Evolutionary conservation across 1,140 invertebrate species (phyloP), one percentile per base, ranked within the genome.

Genomic region (Venturia canescens): DNA sequence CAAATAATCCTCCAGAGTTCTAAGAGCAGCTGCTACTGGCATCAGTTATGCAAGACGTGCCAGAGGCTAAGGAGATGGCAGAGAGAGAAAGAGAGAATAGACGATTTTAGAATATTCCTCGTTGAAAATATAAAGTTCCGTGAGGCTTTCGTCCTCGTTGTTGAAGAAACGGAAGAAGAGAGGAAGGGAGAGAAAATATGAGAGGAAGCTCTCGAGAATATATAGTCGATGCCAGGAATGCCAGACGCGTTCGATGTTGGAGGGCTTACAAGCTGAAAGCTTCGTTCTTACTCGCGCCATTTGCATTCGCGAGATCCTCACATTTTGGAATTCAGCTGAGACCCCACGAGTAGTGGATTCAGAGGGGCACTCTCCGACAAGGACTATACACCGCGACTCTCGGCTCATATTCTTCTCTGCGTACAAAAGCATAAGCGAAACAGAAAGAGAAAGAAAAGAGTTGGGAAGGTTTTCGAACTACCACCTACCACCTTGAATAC

Each of bases 221-320:
- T 57, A 48, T 44, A 57, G 15, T 63, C 74, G 23, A 60, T 78
- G 83, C 63, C 80, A 80, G 82, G 75, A 84, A 85, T 27, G 0
- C 74, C n/a, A 75, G 80, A 57, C 83, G 67, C 53, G 67, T 82
- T 79, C 78, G 78, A 76, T 53, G 50, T 38, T 60, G 74, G 23
- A 48, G 81, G 84, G 75, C 71, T 82, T 80, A 83, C 83, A 79
- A 85, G 82, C 72, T 4, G 81, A 82, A 79, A 76, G 78, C 75
- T 83, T 69, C 66, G 66, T 38, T 31, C 74, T 63, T 23, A 53
- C 71, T 74, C 23, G 79, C 83, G 85, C 84, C 83, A 85, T 87
- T 90, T 87, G 86, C 86, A 89, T 89, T 88, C 88, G 84, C 87
- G 88, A 21, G 26, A 88, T 88, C 84, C 82, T 70, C 69, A 57